Conservation (phyloP, 2,797 vertebrate species). For the Linurgus olivaceus region DNA sequence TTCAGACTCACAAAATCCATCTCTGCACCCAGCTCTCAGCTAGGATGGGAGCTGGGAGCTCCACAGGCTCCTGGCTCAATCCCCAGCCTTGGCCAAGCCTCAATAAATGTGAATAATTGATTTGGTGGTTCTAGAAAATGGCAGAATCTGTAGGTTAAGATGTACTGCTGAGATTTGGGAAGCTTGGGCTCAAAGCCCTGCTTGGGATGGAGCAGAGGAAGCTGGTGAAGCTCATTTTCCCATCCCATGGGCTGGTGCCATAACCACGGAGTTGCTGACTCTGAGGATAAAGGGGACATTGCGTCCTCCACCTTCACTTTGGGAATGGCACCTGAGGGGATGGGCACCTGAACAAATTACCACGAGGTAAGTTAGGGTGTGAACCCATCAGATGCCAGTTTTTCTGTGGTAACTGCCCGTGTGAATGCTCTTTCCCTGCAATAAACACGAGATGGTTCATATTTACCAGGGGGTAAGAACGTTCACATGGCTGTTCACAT, state of each 20-base stretch:
- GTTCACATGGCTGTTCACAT: constrained; percentile 31
- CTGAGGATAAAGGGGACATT: constrained; percentile 31
- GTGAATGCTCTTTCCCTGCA: constrained; percentile 55
- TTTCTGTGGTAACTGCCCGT: constrained; percentile 60
- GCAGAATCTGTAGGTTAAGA: neutral
- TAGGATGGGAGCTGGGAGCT: neutral
- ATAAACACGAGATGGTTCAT: constrained; percentile 30
- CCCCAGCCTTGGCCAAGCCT: neutral
- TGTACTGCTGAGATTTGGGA: neutral
- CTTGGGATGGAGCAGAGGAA: neutral
- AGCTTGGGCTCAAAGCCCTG: neutral
- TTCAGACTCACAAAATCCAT: neutral
- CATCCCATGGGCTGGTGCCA: neutral
- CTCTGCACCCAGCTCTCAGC: neutral
- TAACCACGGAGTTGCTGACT: constrained; percentile 51
- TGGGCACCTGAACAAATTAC: constrained; percentile 63
- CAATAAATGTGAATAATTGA: neutral
- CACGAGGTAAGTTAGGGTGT: constrained; percentile 54
- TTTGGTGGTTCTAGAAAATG: neutral
- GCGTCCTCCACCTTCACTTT: constrained; percentile 9
- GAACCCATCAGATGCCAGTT: constrained; percentile 56
- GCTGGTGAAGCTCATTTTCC: constrained; percentile 17
- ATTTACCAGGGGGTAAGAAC: constrained; percentile 26
- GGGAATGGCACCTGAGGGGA: constrained; percentile 53
- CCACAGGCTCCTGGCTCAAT: neutral